A percentile compares a stretch with the other conserved stretches of the same genome.
phyloP scores from a whole-genome alignment of 2,888 invertebrate species.

The Arrhopalites spinosus region DNA sequence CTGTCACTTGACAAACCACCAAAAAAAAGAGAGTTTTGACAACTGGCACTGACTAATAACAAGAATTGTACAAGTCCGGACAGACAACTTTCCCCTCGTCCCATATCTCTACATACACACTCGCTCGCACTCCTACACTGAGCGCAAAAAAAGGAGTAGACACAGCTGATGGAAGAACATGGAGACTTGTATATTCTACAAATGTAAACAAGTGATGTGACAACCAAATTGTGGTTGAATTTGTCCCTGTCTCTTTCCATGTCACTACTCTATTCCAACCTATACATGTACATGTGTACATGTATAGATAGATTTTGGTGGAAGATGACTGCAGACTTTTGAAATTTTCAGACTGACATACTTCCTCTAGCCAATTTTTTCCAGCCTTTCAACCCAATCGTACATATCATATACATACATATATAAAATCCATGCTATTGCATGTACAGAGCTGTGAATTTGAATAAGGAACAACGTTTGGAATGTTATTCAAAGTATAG shows the following conservation, averaged over 20 bases:
- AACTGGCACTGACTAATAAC: conserved; percentile 21
- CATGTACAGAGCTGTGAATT: no score
- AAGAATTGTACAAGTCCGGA: background rate
- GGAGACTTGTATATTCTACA: background rate
- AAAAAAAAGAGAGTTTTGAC: conserved; percentile 21
- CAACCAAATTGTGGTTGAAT: background rate
- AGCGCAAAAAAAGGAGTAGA: conserved; percentile 8
- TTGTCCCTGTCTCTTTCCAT: background rate
- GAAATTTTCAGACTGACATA: background rate
- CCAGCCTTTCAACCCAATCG: no score
- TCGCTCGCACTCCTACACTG: no score
- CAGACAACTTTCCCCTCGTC: background rate
- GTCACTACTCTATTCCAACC: background rate
- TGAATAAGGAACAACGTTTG: no score
- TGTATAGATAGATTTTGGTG: background rate
- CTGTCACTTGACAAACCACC: conserved; percentile 20
- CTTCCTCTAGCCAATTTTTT: no score
- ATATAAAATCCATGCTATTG: no score
- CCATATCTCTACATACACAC: no score
- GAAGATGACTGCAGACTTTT: no score
- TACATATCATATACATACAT: no score
- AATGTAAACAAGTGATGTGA: background rate
- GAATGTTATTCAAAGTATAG: no score
- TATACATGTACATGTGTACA: background rate
- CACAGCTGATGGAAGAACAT: conserved; percentile 3